Percentiles rank a stretch among this genome's conserved stretches.
phyloP scores from a whole-genome alignment of 2,113 vertebrate genomes.

The Laterallus jamaicensis region DNA sequence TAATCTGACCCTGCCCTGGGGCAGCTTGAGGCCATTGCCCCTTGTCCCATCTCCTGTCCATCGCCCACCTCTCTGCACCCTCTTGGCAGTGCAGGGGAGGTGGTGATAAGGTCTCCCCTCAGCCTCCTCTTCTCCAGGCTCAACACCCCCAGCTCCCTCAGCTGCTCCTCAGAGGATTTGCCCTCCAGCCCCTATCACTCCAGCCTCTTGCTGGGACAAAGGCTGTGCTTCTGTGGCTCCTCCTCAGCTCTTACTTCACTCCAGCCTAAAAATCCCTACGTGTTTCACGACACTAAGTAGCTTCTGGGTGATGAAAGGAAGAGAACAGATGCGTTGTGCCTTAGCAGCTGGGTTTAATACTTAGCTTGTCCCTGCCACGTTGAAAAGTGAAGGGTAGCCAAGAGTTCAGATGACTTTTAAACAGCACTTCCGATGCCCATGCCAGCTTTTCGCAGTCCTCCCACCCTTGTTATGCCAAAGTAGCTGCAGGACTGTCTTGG shows the following conservation, averaged over 20 bases:
- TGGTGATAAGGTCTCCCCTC: too few species aligned
- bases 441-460: background rate
- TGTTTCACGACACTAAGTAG: background rate
- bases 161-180: too few species aligned
- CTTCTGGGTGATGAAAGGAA: background rate
- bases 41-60: too few species aligned
- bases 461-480: background rate
- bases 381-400: background rate
- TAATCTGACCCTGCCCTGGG: too few species aligned
- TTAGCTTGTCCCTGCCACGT: background rate
- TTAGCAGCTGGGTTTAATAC: background rate
- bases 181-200: background rate
- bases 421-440: background rate
- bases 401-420: background rate
- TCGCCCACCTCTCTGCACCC: too few species aligned
- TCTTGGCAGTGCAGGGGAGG: too few species aligned
- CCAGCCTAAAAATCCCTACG: background rate
- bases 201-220: background rate
- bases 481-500: fast-evolving
- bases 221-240: background rate
- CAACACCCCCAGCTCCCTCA: too few species aligned
- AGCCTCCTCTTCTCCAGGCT: too few species aligned
- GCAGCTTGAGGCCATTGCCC: too few species aligned
- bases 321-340: background rate
- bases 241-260: background rate